phyloP scores from a whole-genome alignment of 1,140 invertebrate species.

The Acyrthosiphon pisum region DNA sequence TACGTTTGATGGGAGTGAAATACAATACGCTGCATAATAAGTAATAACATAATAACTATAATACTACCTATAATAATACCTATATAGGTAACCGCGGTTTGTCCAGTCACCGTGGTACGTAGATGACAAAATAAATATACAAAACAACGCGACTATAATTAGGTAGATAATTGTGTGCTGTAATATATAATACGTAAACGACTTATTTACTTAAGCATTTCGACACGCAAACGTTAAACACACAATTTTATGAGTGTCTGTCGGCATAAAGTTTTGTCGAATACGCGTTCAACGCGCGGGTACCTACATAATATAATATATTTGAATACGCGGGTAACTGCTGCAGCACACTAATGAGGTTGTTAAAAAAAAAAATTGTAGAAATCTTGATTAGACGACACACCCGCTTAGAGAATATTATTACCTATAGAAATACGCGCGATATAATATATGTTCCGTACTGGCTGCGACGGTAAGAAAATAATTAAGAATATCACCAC shows the following conservation, averaged over 20 bases:
- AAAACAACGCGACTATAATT: neutral
- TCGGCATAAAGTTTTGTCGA: neutral
- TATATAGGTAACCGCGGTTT: too few relatives aligned
- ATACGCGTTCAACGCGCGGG: neutral
- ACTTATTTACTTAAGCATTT: neutral
- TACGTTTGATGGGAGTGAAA: neutral
- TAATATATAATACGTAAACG: neutral
- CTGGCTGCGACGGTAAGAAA: neutral
- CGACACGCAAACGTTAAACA: neutral
- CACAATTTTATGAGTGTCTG: slow-evolving; percentile 30
- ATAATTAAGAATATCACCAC: neutral
- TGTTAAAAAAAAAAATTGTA: slow-evolving; percentile 8
- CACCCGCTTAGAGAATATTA: neutral
- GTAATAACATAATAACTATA: neutral
- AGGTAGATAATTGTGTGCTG: neutral
- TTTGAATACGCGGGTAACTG: neutral
- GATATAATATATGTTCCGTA: neutral
- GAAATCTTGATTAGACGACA: slow-evolving; percentile 10
- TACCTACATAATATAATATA: neutral
- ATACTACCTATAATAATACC: neutral
- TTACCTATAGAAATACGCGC: neutral
- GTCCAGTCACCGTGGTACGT: neutral
- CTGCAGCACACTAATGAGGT: neutral
- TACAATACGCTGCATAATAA: neutral
- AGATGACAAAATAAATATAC: neutral